Evolutionary conservation across 1,140 invertebrate species (phyloP).

Genomic region (Pygmarrhopalites habei): DNA sequence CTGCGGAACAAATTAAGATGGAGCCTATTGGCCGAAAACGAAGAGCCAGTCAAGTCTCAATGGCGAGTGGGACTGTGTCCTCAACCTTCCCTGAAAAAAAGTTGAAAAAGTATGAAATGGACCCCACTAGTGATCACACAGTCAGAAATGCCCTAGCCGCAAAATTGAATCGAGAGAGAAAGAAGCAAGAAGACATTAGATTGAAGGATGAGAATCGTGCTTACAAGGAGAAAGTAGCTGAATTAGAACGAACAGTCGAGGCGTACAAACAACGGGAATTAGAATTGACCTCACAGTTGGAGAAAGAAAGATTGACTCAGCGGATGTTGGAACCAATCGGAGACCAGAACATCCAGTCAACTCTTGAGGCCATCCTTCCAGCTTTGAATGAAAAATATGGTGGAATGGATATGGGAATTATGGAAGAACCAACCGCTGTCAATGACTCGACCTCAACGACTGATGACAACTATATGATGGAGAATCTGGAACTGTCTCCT

Average conservation of each 20-base stretch:
- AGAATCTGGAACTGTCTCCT: too few species aligned
- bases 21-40: not conserved
- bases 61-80: too few species aligned
- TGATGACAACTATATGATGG: too few species aligned
- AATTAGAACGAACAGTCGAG: not conserved
- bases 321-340: not conserved
- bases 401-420: too few species aligned
- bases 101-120: constrained; percentile 9
- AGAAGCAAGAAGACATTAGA: constrained; percentile 1
- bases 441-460: too few species aligned
- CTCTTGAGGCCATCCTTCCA: too few species aligned
- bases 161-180: constrained; percentile 3
- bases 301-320: not conserved
- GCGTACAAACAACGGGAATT: not conserved
- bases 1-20: not conserved
- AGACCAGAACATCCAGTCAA: not conserved
- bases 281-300: not conserved
- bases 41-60: not conserved
- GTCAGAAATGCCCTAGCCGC: constrained; percentile 6
- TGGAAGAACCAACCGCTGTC: too few species aligned
- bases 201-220: not conserved
- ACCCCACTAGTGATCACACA: not conserved
- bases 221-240: too few species aligned
- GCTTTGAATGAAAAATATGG: too few species aligned
- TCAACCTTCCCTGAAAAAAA: not conserved